Evolutionary conservation across 2,113 vertebrate genomes (phyloP), one percentile per base, ranked within the genome.

Genomic region (Ophiodon elongatus): DNA sequence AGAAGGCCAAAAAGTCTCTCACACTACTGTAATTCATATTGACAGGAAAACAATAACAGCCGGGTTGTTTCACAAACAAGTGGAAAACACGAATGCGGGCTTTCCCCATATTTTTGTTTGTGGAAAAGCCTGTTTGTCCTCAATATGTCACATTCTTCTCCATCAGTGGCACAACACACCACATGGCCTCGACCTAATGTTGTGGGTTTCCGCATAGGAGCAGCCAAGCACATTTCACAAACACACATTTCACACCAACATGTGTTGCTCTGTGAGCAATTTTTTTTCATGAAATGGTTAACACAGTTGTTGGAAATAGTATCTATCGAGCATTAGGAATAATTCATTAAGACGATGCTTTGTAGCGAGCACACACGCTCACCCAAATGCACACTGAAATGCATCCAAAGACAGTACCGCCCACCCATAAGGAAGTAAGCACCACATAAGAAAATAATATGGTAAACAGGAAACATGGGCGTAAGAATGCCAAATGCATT

Each of bases 391-490:
- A 65, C 45, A 66, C 62, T 70, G 45, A 83, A 82, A 73, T 43
- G 65, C 73, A 89, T 90, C 73, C 62, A 83, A 83, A 91, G 79
- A 85, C 81, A 71, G 54, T 29, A 33, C 65, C 54, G 59, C 78
- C 82, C 88, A 87, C 73, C 81, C 79, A 76, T 84, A 85, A 85
- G 90, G 88, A 93, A 85, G 88, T 86, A 73, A 89, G 79, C 66
- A 82, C 88, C 85, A 84, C 83, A 89, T 84, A 50, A 90, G 76
- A 90, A 92, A 90, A 93, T 80, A 87, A 90, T 83, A 76, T 68
- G 52, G 91, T 94, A 93, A 95, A 94, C 93, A 95, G 94, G 93
- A 95, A 95, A 89, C 82, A 73, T 89, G 92, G 91, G 91, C 89
- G 88, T 93, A 89, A 92, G 91, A 91, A 85, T 75, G 80, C 91